Evolutionary conservation across 2,888 invertebrate species (phyloP).

Genomic region (Litoditis marina): DNA sequence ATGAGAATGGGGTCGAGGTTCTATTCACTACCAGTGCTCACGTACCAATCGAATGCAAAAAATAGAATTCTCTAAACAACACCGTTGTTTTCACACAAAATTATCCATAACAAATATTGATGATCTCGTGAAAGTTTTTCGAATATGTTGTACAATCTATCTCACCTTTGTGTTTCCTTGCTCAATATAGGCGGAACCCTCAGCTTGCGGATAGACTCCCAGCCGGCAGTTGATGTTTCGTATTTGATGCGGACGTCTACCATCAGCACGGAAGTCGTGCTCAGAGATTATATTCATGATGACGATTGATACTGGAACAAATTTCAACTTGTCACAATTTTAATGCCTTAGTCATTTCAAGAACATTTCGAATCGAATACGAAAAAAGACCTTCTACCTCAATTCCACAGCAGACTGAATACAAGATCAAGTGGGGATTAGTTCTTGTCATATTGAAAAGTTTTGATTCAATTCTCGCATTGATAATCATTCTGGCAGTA

Average conservation of each 20-base stretch:
- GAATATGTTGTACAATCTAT: neutral
- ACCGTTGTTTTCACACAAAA: no score
- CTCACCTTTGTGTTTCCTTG: slow-evolving; percentile 59
- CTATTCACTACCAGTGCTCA: no score
- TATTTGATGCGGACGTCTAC: slow-evolving; percentile 55
- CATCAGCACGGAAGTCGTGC: slow-evolving; percentile 56
- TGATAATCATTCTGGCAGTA: neutral
- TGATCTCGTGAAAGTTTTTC: neutral
- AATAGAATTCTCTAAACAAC: no score
- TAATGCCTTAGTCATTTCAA: no score
- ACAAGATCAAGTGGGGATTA: no score
- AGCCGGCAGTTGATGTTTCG: slow-evolving; percentile 52
- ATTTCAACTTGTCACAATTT: no score
- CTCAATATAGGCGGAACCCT: slow-evolving; percentile 61
- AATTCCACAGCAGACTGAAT: no score
- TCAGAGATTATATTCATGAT: slow-evolving; percentile 50
- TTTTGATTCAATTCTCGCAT: neutral
- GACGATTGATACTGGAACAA: no score
- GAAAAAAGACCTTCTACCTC: no score
- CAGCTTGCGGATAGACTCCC: slow-evolving; percentile 56
- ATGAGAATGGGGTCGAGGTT: neutral
- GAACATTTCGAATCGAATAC: no score
- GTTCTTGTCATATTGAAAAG: no score
- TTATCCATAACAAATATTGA: no score
- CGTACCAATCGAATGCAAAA: slow-evolving; percentile 9